These are phyloP conservation scores for Sitobion miscanthi DNA, from an alignment of 1,140 invertebrate genomes.

Conservation along the genomic window DNA sequence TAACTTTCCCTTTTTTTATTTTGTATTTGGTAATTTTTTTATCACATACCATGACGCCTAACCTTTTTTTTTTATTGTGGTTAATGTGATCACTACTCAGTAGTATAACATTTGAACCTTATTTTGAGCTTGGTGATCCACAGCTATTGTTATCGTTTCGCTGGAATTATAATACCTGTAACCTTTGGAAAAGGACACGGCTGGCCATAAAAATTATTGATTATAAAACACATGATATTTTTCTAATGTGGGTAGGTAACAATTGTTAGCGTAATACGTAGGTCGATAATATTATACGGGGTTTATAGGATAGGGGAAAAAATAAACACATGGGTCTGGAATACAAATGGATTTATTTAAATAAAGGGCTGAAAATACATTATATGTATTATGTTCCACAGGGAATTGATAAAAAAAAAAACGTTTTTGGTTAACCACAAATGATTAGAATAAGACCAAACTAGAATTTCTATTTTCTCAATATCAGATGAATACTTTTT, in stretches of 20 bases:
- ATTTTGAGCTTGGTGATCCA: neutral
- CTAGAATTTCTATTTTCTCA: neutral
- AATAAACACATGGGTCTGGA: neutral
- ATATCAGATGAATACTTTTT: neutral
- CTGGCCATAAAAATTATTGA: slow-evolving; percentile 11
- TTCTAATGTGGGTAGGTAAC: slow-evolving; percentile 4
- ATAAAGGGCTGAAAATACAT: slow-evolving; percentile 5
- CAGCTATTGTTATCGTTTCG: neutral
- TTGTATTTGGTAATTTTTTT: neutral
- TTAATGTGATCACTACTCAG: neutral
- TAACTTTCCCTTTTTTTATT: neutral
- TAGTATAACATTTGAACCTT: neutral
- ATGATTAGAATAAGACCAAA: neutral
- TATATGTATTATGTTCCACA: neutral
- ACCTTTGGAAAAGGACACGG: slow-evolving; percentile 32
- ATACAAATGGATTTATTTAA: slow-evolving; percentile 31
- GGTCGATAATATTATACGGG: slow-evolving; percentile 1
- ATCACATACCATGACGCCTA: neutral
- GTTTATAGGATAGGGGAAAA: neutral
- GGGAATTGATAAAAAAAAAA: neutral
- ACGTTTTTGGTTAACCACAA: neutral
- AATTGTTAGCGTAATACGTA: slow-evolving; percentile 1
- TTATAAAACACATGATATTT: neutral
- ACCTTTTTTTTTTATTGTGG: neutral
- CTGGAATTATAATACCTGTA: neutral